Conservation (phyloP, 2,113 vertebrate species). For the Cavia porcellus region DNA sequence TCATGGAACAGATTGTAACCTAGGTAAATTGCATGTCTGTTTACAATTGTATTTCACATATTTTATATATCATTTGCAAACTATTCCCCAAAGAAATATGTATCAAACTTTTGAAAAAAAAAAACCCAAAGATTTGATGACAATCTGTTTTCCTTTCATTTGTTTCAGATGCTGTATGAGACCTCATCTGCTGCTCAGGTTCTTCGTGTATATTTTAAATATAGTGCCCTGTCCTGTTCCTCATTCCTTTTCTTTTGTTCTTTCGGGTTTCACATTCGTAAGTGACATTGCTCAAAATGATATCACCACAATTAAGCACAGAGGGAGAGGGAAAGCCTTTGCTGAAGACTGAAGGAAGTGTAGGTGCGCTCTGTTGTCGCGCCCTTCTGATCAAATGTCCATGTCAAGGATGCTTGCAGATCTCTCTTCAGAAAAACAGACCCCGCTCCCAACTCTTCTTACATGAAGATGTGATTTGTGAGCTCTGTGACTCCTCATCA, state of each 20-base stretch:
- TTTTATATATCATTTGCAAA: conserved; percentile 88
- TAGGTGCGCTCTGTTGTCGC: conserved; percentile 40
- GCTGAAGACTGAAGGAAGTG: conserved; percentile 29
- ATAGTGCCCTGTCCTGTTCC: conserved; percentile 60
- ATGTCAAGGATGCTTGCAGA: conserved; percentile 18
- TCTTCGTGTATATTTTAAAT: conserved; percentile 75
- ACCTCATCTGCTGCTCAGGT: conserved; percentile 79
- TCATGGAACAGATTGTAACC: conserved; percentile 88
- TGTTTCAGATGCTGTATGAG: conserved; percentile 84
- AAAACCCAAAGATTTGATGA: conserved; percentile 82
- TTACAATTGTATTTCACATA: conserved; percentile 86
- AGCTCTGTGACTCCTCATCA: conserved; percentile 63
- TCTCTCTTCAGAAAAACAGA: neutral
- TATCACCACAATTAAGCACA: conserved; percentile 76
- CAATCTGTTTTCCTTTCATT: conserved; percentile 87
- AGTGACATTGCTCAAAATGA: conserved; percentile 79
- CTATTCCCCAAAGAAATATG: conserved; percentile 87
- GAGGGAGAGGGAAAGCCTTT: conserved; percentile 1
- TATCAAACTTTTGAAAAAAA: conserved; percentile 87
- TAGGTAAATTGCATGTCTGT: conserved; percentile 86
- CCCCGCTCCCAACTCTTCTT: conserved; percentile 15
- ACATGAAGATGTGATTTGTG: conserved; percentile 45
- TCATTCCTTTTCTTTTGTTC: conserved; percentile 78
- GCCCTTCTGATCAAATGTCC: conserved; percentile 54
- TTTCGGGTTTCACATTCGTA: conserved; percentile 76